Evolutionary conservation across 2,888 invertebrate genomes (phyloP).

Genomic region (Aspidiotus rigidus): DNA sequence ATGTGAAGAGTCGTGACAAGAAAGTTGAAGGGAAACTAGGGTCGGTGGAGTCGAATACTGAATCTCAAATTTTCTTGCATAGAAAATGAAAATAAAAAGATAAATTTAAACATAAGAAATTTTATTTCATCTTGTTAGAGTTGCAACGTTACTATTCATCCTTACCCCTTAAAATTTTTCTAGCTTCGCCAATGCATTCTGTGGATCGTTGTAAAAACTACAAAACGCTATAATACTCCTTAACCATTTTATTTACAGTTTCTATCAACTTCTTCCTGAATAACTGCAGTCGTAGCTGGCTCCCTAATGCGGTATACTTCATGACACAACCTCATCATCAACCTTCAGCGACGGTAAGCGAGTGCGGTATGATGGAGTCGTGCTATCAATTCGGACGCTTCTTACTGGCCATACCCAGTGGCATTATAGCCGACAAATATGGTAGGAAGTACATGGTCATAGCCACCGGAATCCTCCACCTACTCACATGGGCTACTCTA

Average conservation of each 20-base stretch:
- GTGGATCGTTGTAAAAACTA: no score
- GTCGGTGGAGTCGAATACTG: no score
- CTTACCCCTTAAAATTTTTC: no score
- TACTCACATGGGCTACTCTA: not conserved
- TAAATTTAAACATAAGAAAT: no score
- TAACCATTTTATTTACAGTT: not conserved
- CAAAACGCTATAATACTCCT: no score
- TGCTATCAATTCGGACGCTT: not conserved
- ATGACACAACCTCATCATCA: not conserved
- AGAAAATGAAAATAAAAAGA: no score
- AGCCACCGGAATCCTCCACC: not conserved
- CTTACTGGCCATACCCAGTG: not conserved
- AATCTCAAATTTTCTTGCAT: no score
- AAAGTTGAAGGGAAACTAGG: no score
- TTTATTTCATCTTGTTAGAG: no score
- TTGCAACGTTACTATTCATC: no score
- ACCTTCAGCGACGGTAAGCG: not conserved
- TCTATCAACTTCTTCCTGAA: not conserved
- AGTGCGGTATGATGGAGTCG: not conserved
- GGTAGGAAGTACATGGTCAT: not conserved
- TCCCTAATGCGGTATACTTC: not conserved
- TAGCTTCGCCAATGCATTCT: no score
- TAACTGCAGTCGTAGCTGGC: not conserved
- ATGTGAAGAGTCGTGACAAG: no score
- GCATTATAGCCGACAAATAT: conserved; percentile 1